Base-by-base conservation (phyloP, 2,888 invertebrate genomes). In the Tiphia femorata region DNA sequence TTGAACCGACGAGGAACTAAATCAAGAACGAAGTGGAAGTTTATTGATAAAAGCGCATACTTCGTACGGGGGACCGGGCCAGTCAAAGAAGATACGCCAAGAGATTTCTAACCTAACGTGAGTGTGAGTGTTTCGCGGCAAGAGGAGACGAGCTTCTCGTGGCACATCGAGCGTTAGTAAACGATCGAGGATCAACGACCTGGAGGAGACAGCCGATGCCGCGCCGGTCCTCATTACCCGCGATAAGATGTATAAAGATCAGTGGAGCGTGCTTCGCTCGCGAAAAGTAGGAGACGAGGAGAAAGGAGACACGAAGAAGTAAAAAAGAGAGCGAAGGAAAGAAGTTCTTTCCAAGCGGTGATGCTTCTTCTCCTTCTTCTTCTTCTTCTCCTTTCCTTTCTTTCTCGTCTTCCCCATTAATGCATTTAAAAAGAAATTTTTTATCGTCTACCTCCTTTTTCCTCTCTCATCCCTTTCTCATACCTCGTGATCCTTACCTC, bases 371-470 rank as follows among this genome's bases (percentile, higher is more conserved):
- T n/a, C 10, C 20, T 20, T 40, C 40, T 10, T 2, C 14, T 16
- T 2, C 10, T 37, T 37, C 16, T 20, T 29, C 19, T 43, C 23
- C 10, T 29, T 16, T 30, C 19, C 19, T n/a, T 23, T 33, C 10
- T 21, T 21, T 40, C 47, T 51, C 10, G 10, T 43, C 29, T 27
- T 50, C 48, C 37, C 46, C 41, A 70, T 54, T 58, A 70, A 68
- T 66, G 70, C 70, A 73, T 73, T 73, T 75, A 73, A 68, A 68
- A 70, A 64, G 62, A 70, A 64, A 73, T 70, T 70, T 66, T 65
- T 42, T 20, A 10, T 42, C 19, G 12, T 41, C 29, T 8, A 20
- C 21, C 19, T 30, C 29, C 44, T 21, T 21, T 14, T 27, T 37
- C 37, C 17, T 2, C 14, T 37, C 25, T 25, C 8, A 37, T 52